Conservation (phyloP, 2,888 invertebrate species). For the Automeris io region DNA sequence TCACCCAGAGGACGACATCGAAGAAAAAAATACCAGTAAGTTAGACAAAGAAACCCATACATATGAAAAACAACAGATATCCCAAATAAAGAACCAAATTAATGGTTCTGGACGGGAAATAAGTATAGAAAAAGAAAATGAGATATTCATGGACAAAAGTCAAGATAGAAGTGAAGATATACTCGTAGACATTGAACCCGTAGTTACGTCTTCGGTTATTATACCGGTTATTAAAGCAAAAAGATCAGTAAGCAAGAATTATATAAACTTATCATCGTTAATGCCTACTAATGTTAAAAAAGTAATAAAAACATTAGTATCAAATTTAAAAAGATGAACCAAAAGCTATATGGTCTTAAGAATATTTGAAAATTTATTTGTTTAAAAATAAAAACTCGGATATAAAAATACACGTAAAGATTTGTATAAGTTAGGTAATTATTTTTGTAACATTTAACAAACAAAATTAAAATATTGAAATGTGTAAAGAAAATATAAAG, state of each 20-base stretch:
- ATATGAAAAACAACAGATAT: conserved; percentile 1
- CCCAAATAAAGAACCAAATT: conserved; percentile 3
- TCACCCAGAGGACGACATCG: conserved; percentile 41
- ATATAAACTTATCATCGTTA: neutral
- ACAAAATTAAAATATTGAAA: too few species aligned
- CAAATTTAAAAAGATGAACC: too few species aligned
- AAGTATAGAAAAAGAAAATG: conserved; percentile 29
- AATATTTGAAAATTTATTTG: too few species aligned
- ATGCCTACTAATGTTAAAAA: neutral
- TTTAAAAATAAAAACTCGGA: too few species aligned
- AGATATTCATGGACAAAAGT: conserved; percentile 20
- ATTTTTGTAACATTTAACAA: too few species aligned
- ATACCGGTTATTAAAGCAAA: neutral
- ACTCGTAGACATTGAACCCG: conserved; percentile 14
- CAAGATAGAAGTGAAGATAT: conserved; percentile 18
- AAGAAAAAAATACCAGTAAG: conserved; percentile 5
- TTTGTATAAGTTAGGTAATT: too few species aligned
- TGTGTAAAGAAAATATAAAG: too few species aligned
- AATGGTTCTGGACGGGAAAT: conserved; percentile 9
- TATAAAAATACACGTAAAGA: too few species aligned
- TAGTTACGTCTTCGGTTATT: neutral
- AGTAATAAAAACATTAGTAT: too few species aligned
- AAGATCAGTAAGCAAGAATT: neutral
- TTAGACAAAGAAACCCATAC: conserved; percentile 6
- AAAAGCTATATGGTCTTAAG: too few species aligned